Conservation (phyloP, 2,888 invertebrate genomes). For the Tinea semifulvella region DNA sequence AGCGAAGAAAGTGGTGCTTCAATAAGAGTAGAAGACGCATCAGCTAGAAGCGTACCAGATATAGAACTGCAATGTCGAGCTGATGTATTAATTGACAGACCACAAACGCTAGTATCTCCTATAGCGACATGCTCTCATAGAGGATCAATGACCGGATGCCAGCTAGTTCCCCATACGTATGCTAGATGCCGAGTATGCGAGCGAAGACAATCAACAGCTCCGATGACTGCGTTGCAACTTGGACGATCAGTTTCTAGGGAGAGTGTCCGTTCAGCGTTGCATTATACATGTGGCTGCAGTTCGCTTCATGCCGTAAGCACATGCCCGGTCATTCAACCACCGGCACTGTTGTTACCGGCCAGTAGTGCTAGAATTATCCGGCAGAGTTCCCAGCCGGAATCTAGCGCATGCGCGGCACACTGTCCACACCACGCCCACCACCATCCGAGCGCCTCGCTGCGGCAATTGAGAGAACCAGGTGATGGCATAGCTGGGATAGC, state of each 20-base stretch:
- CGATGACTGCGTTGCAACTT: slow-evolving; percentile 77
- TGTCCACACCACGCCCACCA: slow-evolving; percentile 73
- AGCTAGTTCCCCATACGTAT: slow-evolving; percentile 72
- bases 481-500: slow-evolving; percentile 95
- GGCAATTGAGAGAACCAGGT: slow-evolving; percentile 83
- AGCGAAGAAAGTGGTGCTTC: slow-evolving; percentile 78
- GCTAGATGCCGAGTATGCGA: slow-evolving; percentile 76
- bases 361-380: slow-evolving; percentile 84
- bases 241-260: slow-evolving; percentile 87
- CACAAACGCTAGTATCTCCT: slow-evolving; percentile 63
- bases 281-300: slow-evolving; percentile 70
- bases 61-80: slow-evolving; percentile 81
- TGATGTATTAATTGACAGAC: slow-evolving; percentile 55
- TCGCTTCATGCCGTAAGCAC: slow-evolving; percentile 65
- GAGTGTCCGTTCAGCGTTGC: slow-evolving; percentile 78
- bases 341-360: slow-evolving; percentile 76
- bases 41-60: slow-evolving; percentile 81
- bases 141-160: slow-evolving; percentile 71
- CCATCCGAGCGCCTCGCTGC: slow-evolving; percentile 84
- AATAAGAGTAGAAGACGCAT: slow-evolving; percentile 70
- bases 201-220: slow-evolving; percentile 82
- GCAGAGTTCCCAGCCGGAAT: slow-evolving; percentile 88
- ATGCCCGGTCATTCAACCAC: slow-evolving; percentile 74
- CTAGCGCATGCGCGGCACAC: slow-evolving; percentile 71
- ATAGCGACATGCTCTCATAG: slow-evolving; percentile 67